Evolutionary conservation across 2,113 vertebrate genomes (phyloP).

Genomic region (Hippocampus guttulatus): DNA sequence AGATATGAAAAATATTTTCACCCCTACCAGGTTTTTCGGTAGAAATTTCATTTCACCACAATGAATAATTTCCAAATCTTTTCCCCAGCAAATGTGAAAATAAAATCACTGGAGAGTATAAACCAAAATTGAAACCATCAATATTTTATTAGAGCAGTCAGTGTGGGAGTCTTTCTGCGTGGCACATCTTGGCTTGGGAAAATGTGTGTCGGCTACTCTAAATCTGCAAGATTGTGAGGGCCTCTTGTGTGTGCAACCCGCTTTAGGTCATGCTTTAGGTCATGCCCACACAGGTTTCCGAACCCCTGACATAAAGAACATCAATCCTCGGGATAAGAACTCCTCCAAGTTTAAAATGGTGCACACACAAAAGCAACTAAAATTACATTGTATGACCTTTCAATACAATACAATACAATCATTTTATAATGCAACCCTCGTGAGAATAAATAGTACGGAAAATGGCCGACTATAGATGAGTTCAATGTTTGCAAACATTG

Average conservation of each 20-base stretch:
- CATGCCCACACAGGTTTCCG: too few species aligned
- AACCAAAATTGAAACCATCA: neutral
- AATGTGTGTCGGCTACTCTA: neutral
- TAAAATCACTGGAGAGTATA: neutral
- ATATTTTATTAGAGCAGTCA: neutral
- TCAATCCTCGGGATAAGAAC: too few species aligned
- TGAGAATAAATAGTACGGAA: too few species aligned
- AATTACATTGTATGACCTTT: too few species aligned
- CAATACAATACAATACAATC: too few species aligned
- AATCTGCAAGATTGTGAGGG: neutral
- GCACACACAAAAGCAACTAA: neutral
- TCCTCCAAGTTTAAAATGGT: neutral
- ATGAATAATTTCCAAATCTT: neutral
- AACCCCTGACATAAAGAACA: too few species aligned
- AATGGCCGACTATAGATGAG: too few species aligned
- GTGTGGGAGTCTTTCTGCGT: neutral
- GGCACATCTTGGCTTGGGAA: too few species aligned
- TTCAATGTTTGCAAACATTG: too few species aligned
- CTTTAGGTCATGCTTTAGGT: too few species aligned
- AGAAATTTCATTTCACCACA: neutral
- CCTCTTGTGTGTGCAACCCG: neutral
- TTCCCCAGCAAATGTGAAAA: neutral
- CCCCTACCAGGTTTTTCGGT: neutral
- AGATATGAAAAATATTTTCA: neutral
- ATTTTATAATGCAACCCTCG: too few species aligned